Evolutionary conservation across 2,113 vertebrate species (phyloP), one percentile per base, ranked within the genome.

Genomic region (Cavia aperea): DNA sequence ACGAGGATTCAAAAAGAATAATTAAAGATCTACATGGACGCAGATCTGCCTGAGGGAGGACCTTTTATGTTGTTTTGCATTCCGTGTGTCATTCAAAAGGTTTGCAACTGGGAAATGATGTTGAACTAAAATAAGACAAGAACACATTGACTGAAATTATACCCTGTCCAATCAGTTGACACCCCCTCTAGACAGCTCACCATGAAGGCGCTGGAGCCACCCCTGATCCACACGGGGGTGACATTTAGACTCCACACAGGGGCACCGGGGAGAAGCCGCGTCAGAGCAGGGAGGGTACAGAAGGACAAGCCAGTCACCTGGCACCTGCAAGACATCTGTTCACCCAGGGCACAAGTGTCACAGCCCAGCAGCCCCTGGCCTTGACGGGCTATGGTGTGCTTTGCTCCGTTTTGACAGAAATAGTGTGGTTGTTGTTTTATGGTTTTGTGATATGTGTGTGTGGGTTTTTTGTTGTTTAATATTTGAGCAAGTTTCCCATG

Each of bases 111-210:
- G 97, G 97, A 97, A 97, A 97, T 96, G 96, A 96, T 97, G 96
- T 96, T 97, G 97, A 97, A 97, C 97, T 98, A 97, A 98, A 98
- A 97, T 97, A 97, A 98, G 97, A 97, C 97, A 96, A 97, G 97
- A 97, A 95, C 96, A 93, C 97, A 95, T 93, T 97, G 97, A 97
- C 97, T 95, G 95, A 98, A 97, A 98, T 97, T 98, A 98, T 96
- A 98, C 95, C 97, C 97, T 98, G 98, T 98, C 98, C 97, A 91
- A 96, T 83, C 92, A 96, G 94, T 94, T 97, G 97, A 97, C 97
- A 97, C 97, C 96, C 95, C 94, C 97, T 97, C 96, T 94, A 97
- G 97, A 98, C 97, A 95, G 97, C 97, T 97, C 86, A 23, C 96
- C 95, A 89, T 0, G 95, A 96, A 54, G 92, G 94, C 90, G 87